phyloP scores from a whole-genome alignment of 2,888 invertebrate species.

The Caenorhabditis sp. region DNA sequence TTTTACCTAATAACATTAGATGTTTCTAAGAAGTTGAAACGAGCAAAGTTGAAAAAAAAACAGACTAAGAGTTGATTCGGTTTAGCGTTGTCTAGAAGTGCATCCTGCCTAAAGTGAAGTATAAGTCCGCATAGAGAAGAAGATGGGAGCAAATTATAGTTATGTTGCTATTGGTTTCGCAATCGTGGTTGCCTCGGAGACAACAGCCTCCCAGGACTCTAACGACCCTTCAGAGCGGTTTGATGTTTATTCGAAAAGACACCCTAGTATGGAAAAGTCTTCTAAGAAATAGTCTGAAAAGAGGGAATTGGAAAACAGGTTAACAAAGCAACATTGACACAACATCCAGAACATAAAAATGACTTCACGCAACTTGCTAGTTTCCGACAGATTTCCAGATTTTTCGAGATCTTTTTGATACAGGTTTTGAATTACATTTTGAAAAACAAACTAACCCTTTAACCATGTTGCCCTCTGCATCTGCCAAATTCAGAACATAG shows the following conservation, averaged over 20 bases:
- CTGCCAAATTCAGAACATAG: slow-evolving; percentile 74
- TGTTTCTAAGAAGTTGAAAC: slow-evolving; percentile 42
- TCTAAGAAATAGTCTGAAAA: slow-evolving; percentile 15
- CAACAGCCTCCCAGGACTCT: slow-evolving; percentile 6
- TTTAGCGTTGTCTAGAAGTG: slow-evolving; percentile 12
- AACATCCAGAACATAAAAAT: slow-evolving; percentile 2
- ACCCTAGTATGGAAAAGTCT: slow-evolving; percentile 3
- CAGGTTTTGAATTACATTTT: background rate
- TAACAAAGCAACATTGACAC: slow-evolving; percentile 39
- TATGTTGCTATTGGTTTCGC: slow-evolving; percentile 22
- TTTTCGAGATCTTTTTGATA: background rate
- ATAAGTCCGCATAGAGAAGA: background rate
- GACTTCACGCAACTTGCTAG: slow-evolving; percentile 15
- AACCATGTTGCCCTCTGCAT: slow-evolving; percentile 76
- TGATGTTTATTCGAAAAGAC: slow-evolving; percentile 14
- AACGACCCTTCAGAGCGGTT: slow-evolving; percentile 17
- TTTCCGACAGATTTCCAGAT: slow-evolving; percentile 35
- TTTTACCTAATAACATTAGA: slow-evolving; percentile 53
- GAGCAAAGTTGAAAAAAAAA: slow-evolving; percentile 3
- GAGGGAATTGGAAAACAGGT: slow-evolving; percentile 18
- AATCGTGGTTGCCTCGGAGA: slow-evolving; percentile 43
- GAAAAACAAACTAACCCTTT: slow-evolving; percentile 70
- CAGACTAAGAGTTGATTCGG: slow-evolving; percentile 12
- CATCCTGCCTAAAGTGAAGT: background rate
- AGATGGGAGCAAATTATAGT: background rate